Evolutionary conservation across 2,113 vertebrate species (phyloP).

Genomic region (Syrrhaptes paradoxus): DNA sequence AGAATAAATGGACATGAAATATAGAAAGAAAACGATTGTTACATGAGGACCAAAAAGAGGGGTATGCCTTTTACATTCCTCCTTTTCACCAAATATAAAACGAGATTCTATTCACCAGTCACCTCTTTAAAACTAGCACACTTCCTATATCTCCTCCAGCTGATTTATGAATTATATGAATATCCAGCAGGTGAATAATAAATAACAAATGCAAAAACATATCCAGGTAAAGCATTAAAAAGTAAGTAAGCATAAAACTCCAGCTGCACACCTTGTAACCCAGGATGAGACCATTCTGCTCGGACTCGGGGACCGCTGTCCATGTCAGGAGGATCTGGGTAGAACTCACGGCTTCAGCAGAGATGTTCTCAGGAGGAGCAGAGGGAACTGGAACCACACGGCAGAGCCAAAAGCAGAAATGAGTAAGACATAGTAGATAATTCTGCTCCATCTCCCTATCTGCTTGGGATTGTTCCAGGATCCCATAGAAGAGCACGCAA

Average conservation of each 20-base stretch:
- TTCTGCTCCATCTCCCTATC: background rate
- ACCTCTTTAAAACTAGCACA: background rate
- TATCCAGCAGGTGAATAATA: background rate
- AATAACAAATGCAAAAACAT: background rate
- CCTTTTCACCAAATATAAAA: background rate
- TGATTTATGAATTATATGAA: background rate
- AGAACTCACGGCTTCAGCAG: constrained; percentile 90
- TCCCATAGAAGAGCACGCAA: background rate
- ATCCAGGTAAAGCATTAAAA: background rate
- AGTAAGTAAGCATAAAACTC: background rate
- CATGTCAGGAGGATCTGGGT: constrained; percentile 91
- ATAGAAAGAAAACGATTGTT: background rate
- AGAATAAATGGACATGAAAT: background rate
- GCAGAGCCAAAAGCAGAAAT: background rate
- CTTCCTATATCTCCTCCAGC: background rate
- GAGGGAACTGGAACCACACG: constrained; percentile 83
- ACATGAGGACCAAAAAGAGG: background rate
- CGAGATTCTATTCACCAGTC: background rate
- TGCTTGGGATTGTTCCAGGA: background rate
- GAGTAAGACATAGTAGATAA: background rate
- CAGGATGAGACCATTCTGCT: constrained; percentile 90
- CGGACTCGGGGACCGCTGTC: constrained; percentile 81
- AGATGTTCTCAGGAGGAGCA: constrained; percentile 87
- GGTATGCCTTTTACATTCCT: background rate
- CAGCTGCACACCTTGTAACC: constrained; percentile 87